phyloP scores from a whole-genome alignment of 1,140 invertebrate genomes.

The Kradibia gibbosae region DNA sequence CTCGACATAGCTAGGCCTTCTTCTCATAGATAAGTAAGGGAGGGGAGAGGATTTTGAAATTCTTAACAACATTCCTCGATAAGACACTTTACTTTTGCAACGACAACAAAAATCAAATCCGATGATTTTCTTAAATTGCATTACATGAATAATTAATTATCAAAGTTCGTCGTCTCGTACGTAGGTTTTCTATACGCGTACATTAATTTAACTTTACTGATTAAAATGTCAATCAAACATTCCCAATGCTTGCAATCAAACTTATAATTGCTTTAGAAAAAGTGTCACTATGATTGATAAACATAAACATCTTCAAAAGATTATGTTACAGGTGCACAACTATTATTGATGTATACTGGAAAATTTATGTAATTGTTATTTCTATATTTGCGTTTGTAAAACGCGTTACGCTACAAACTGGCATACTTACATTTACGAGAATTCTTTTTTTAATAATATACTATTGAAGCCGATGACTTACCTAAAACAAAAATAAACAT shows the following conservation, averaged over 20 bases:
- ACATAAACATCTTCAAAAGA: neutral
- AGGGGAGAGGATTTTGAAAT: no score
- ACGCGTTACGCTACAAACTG: neutral
- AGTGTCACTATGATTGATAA: constrained; percentile 1
- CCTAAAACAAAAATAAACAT: constrained; percentile 44
- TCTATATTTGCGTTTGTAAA: neutral
- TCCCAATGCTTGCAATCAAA: constrained; percentile 1
- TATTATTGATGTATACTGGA: neutral
- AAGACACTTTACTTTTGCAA: neutral
- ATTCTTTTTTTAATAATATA: neutral
- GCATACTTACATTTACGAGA: neutral
- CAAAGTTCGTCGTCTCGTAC: neutral
- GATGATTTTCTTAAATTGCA: neutral
- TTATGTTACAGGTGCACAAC: neutral
- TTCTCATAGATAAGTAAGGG: no score
- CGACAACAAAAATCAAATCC: neutral
- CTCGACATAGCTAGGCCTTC: no score
- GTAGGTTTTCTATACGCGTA: neutral
- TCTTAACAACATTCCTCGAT: no score
- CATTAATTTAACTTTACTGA: neutral
- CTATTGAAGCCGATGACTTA: neutral
- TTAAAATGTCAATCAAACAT: constrained; percentile 12
- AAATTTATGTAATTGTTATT: no score
- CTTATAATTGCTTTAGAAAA: constrained; percentile 9
- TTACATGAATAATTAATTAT: neutral